phyloP scores from a whole-genome alignment of 2,888 invertebrate genomes.

The Molorchus minor region DNA sequence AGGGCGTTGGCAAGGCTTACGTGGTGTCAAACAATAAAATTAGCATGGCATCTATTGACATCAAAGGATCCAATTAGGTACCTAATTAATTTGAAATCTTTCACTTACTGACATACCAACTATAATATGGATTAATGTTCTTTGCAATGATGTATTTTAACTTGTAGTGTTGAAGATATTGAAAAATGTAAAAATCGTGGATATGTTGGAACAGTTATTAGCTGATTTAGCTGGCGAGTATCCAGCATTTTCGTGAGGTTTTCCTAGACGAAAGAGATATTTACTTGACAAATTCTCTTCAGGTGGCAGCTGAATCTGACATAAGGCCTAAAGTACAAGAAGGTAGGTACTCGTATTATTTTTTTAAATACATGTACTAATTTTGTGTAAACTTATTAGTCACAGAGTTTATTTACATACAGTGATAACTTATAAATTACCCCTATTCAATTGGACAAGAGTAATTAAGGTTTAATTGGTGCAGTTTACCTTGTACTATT shows the following conservation, averaged over 20 bases:
- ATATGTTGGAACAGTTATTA: conserved; percentile 90
- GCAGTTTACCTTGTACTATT: too few relatives aligned
- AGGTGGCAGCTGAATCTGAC: conserved; percentile 68
- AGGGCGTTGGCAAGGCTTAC: conserved; percentile 87
- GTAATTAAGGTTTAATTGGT: too few relatives aligned
- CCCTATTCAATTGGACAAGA: too few relatives aligned
- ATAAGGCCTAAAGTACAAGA: conserved; percentile 26
- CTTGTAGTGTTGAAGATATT: conserved; percentile 85
- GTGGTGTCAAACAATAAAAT: conserved; percentile 87
- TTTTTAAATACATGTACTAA: conserved; percentile 5
- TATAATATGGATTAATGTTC: conserved; percentile 6
- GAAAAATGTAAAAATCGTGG: conserved; percentile 93
- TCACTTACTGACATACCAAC: neutral
- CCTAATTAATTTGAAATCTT: neutral
- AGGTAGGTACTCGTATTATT: conserved; percentile 27
- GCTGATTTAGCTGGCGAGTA: conserved; percentile 94
- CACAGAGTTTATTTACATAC: conserved; percentile 29
- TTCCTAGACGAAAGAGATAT: conserved; percentile 95
- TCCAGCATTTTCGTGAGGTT: conserved; percentile 88
- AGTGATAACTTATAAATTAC: too few relatives aligned
- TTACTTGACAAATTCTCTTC: conserved; percentile 88
- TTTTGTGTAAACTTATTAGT: neutral
- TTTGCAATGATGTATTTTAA: neutral
- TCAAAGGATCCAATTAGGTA: conserved; percentile 83
- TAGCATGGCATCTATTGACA: conserved; percentile 86